Conservation (phyloP, 2,888 invertebrate genomes). For the Drosophila anomelani region DNA sequence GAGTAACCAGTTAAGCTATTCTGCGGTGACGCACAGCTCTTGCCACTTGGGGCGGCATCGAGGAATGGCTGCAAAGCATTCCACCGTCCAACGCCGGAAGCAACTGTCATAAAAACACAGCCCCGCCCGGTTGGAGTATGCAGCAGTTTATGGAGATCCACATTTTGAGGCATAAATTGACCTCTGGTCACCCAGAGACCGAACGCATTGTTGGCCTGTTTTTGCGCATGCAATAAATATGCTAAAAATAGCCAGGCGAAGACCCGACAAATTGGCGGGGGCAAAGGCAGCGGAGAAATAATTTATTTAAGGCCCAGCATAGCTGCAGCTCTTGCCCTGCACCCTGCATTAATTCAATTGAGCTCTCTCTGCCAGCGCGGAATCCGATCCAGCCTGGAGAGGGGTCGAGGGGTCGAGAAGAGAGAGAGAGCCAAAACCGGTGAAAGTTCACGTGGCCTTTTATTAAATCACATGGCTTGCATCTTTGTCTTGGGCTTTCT, state of each 20-base stretch:
- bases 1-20: slow-evolving; percentile 11
- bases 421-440: slow-evolving; percentile 24
- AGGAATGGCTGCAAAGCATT: slow-evolving; percentile 19
- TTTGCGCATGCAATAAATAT: slow-evolving; percentile 66
- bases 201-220: slow-evolving; percentile 50
- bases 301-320: slow-evolving; percentile 39
- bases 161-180: slow-evolving; percentile 61
- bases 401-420: neutral
- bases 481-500: slow-evolving; percentile 48
- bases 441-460: slow-evolving; percentile 69
- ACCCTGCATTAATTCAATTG: slow-evolving; percentile 39
- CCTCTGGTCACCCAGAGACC: slow-evolving; percentile 59
- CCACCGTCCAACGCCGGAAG: slow-evolving; percentile 55
- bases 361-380: slow-evolving; percentile 15
- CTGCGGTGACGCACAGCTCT: slow-evolving; percentile 32
- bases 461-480: slow-evolving; percentile 65
- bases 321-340: slow-evolving; percentile 14
- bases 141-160: slow-evolving; percentile 23
- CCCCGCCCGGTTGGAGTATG: slow-evolving; percentile 1
- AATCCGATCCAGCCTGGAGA: slow-evolving; percentile 10
- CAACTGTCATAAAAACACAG: slow-evolving; percentile 60
- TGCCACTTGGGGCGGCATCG: slow-evolving; percentile 30
- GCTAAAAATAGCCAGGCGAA: slow-evolving; percentile 67
- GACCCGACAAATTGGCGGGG: slow-evolving; percentile 51
- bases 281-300: slow-evolving; percentile 31